Conservation (phyloP, 2,113 vertebrate genomes). For the Psittacula cyanocephala region DNA sequence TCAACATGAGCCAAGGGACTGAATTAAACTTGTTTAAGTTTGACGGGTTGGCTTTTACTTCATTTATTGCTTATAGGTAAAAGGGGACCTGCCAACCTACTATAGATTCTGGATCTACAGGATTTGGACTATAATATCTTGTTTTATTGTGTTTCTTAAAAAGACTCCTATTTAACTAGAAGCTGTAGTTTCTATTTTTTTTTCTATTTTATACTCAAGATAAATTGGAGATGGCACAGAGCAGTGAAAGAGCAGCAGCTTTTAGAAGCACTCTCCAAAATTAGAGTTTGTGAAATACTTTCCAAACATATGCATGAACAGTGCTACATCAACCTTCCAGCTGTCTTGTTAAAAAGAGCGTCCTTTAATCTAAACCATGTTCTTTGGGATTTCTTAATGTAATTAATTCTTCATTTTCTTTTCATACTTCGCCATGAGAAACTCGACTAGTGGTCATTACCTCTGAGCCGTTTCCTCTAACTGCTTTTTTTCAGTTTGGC, state of each 20-base stretch:
- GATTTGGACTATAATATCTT: background rate
- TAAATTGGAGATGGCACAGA: slow-evolving; percentile 3
- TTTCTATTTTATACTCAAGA: background rate
- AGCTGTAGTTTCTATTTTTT: background rate
- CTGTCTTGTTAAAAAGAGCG: background rate
- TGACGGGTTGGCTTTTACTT: background rate
- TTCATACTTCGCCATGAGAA: slow-evolving; percentile 3
- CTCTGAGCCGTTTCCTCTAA: background rate
- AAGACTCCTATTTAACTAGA: background rate
- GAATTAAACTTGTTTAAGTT: background rate
- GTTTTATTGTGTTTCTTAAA: background rate
- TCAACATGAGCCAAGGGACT: background rate
- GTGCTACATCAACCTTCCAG: slow-evolving; percentile 24
- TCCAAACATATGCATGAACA: slow-evolving; percentile 52
- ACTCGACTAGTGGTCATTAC: background rate
- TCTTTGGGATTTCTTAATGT: background rate
- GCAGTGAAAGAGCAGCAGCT: slow-evolving; percentile 4
- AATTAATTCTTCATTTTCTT: slow-evolving; percentile 1
- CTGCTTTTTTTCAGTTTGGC: slow-evolving; percentile 15
- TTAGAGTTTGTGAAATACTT: background rate
- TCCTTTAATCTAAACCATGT: slow-evolving; percentile 48
- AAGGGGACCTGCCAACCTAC: background rate
- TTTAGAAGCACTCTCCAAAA: slow-evolving; percentile 51
- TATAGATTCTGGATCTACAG: background rate
- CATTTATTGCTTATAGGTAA: background rate